Base-by-base conservation (phyloP, 2,113 vertebrate species). In the Coryphaenoides rupestris region DNA sequence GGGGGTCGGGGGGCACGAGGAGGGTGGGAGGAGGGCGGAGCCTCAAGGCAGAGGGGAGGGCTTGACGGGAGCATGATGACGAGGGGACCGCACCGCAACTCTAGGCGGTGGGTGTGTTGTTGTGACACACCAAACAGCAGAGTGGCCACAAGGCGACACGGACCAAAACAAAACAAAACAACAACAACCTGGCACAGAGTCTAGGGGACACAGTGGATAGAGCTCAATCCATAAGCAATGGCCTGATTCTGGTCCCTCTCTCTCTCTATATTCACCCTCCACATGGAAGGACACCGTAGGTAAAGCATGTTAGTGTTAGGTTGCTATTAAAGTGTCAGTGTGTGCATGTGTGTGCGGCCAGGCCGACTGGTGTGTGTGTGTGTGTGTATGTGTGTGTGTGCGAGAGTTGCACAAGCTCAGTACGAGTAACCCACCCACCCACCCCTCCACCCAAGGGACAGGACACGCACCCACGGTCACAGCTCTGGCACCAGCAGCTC, bases 401-500 rank as follows among this genome's bases (percentile, higher is more conserved):
- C 56, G 62, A n/a, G n/a, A n/a, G n/a, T n/a, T 24, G 23, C 33
- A 40, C 33, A 9, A 12, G 6, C 33, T 40, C 33, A 40, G 33
- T 40, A 40, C 33, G 33, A 6, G 13, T 12, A 40, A 40, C 33
- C 33, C 33, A 60, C 75, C 82, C 47, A 76, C 74, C 68, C 64
- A 68, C 74, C 79, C 74, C 79, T 73, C 67, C 74, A 64, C 78
- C 75, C 58, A 79, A 68, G 66, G 73, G 80, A 86, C 83, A 77
- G 88, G 86, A 89, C 78, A 87, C 66, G 72, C 85, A 87, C 77
- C 81, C 81, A 84, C 82, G 77, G 70, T 84, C 89, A 84, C 79
- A 76, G 80, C 87, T 81, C 85, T 68, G 68, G 82, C 87, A 90
- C 88, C 86, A 90, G 83, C 88, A 88, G 86, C 79, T 79, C 77